Evolutionary conservation across 2,113 vertebrate genomes (phyloP).

Genomic region (Epinephelus moara): DNA sequence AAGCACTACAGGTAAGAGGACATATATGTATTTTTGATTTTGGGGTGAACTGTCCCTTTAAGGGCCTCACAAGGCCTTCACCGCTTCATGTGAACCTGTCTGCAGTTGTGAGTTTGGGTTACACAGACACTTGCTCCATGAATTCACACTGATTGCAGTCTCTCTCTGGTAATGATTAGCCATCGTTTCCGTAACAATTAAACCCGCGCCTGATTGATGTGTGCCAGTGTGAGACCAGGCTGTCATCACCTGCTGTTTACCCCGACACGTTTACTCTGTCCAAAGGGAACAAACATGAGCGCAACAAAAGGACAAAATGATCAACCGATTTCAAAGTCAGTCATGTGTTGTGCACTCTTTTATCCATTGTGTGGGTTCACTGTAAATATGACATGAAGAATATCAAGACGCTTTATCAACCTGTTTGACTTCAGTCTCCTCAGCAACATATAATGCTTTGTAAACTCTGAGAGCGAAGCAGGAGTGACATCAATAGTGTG

Average conservation of each 20-base stretch:
- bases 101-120: background rate
- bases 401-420: background rate
- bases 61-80: background rate
- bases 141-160: background rate
- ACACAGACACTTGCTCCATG: background rate
- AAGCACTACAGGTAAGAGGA: too few species aligned
- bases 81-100: background rate
- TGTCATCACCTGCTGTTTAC: background rate
- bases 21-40: too few species aligned
- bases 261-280: background rate
- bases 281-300: background rate
- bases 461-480: constrained; percentile 9
- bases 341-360: background rate
- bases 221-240: background rate
- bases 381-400: background rate
- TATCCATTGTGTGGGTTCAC: background rate
- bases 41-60: too few species aligned
- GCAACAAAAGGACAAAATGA: background rate
- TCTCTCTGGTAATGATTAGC: constrained; percentile 16
- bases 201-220: background rate
- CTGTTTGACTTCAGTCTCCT: background rate
- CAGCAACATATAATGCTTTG: background rate
- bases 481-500: constrained; percentile 13
- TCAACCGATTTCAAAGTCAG: constrained; percentile 2
- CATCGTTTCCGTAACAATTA: background rate